Evolutionary conservation across 2,113 vertebrate species (phyloP).

Genomic region (Spermophilus dauricus): DNA sequence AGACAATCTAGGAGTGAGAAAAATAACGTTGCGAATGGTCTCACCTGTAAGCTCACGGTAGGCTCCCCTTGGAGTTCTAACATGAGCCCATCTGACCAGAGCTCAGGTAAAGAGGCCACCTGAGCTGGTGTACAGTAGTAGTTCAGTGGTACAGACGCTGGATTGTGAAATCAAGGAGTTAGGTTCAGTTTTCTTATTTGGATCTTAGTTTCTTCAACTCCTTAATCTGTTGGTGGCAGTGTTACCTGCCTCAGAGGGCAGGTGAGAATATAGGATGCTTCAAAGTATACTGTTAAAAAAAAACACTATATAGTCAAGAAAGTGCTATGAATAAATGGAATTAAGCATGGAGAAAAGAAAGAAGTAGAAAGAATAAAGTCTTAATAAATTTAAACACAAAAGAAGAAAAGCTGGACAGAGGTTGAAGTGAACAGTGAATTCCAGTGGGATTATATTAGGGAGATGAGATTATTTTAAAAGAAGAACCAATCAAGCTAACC

Average conservation of each 20-base stretch:
- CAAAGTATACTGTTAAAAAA: neutral
- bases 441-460: neutral
- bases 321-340: neutral
- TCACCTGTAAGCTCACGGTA: neutral
- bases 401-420: neutral
- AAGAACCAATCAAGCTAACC: neutral
- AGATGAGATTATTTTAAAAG: neutral
- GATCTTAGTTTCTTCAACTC: neutral
- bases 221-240: neutral
- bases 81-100: neutral
- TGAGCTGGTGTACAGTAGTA: neutral
- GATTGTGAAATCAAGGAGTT: conserved; percentile 13
- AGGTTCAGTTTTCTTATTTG: neutral
- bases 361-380: neutral
- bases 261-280: neutral
- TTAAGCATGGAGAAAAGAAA: neutral
- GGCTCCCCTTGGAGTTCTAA: neutral
- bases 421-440: conserved; percentile 2
- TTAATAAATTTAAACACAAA: neutral
- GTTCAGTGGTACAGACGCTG: neutral
- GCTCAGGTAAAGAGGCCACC: neutral
- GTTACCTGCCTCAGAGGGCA: neutral
- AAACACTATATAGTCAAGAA: neutral
- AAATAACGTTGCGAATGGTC: neutral
- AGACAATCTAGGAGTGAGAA: neutral